phyloP scores from a whole-genome alignment of 2,888 invertebrate species.

The Mechanitis mazaeus region DNA sequence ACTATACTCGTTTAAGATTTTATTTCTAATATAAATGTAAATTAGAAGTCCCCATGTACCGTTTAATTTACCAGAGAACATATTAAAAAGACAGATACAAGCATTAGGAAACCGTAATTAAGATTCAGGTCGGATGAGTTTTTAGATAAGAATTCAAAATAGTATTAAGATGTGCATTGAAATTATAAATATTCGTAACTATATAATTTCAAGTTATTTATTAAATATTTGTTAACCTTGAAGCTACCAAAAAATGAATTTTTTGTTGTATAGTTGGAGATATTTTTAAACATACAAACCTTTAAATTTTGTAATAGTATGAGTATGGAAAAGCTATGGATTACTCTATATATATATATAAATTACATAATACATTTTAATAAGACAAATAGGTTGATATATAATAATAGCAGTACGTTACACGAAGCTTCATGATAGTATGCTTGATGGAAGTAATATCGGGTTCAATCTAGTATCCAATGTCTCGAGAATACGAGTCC shows the following conservation, averaged over 20 bases:
- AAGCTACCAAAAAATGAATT: neutral
- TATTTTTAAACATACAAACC: neutral
- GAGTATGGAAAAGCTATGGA: too few species aligned
- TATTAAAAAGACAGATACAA: constrained; percentile 26
- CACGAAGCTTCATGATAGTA: constrained; percentile 5
- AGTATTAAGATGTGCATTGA: constrained; percentile 12
- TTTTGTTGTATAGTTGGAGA: neutral
- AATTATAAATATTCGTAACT: neutral
- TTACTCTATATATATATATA: too few species aligned
- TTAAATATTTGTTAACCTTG: too few species aligned
- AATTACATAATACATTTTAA: neutral
- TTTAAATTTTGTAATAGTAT: too few species aligned
- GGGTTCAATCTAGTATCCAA: constrained; percentile 6
- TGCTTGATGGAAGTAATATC: constrained; percentile 8
- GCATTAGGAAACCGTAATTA: constrained; percentile 21
- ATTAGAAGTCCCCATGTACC: constrained; percentile 20
- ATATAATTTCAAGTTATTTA: constrained; percentile 8
- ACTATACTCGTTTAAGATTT: constrained; percentile 19
- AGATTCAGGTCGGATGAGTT: constrained; percentile 25
- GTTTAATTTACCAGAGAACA: constrained; percentile 27
- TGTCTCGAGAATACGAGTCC: constrained; percentile 7
- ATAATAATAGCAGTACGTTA: constrained; percentile 7
- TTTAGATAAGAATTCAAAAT: constrained; percentile 16
- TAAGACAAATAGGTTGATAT: constrained; percentile 1
- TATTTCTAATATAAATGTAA: constrained; percentile 29